Percentiles rank a stretch among this genome's conserved stretches.
phyloP scores from a whole-genome alignment of 2,797 vertebrate species.

The Erpetoichthys calabaricus region DNA sequence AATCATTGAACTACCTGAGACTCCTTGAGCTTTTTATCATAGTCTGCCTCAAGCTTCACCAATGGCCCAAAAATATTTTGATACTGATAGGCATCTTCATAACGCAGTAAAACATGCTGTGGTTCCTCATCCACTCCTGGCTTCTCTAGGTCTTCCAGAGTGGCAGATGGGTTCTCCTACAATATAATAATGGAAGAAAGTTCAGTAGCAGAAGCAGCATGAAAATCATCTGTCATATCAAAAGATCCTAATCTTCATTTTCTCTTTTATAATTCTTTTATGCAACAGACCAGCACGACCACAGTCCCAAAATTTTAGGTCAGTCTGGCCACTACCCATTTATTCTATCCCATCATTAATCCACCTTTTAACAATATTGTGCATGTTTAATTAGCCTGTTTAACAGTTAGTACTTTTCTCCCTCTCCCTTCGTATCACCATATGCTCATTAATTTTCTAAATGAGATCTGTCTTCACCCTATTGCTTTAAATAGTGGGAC shows the following conservation, averaged over 20 bases:
- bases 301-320: too few relatives aligned
- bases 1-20: constrained; percentile 64
- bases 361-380: too few relatives aligned
- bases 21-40: constrained; percentile 98
- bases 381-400: too few relatives aligned
- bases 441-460: constrained; percentile 2
- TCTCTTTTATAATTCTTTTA: not conserved
- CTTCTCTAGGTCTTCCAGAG: constrained; percentile 93
- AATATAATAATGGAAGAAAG: constrained; percentile 1
- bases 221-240: not conserved
- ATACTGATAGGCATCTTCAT: constrained; percentile 97
- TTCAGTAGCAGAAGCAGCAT: too few relatives aligned
- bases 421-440: not conserved
- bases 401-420: too few relatives aligned
- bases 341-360: not conserved
- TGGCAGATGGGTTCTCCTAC: constrained; percentile 91
- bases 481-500: not conserved
- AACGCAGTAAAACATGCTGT: constrained; percentile 90
- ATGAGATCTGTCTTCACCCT: not conserved
- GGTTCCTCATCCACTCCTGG: constrained; percentile 95
- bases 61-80: constrained; percentile 97
- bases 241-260: not conserved
- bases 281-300: too few relatives aligned
- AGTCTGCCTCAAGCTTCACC: constrained; percentile 95
- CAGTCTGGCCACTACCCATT: not conserved